Evolutionary conservation across 2,113 vertebrate species (phyloP), one percentile per base, ranked within the genome.

Genomic region (Rallus limicola): DNA sequence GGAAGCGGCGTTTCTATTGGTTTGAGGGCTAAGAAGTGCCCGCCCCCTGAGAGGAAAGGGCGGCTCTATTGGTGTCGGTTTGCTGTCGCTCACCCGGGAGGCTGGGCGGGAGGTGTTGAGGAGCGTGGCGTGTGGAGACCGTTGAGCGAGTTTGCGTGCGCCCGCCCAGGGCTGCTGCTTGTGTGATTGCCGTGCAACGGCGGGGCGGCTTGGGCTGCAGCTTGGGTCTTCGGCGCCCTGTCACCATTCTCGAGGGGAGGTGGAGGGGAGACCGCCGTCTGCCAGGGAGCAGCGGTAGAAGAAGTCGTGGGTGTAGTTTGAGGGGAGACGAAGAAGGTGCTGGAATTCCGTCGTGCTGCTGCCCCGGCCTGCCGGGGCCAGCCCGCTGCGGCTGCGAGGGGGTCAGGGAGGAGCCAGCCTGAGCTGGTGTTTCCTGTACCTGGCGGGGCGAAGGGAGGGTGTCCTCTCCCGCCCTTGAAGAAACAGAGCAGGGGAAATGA

Each of bases 261-360:
- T 34, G 16, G 24, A 9, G 34, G 6, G 28, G 36, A 29, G 29
- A 48, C 24, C 7, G 25, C 25, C 5, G 10, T 4, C 13, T 5
- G 6, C 12, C 8, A 7, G 31, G 36, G 21, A 29, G 59, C 5
- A 9, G 79, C 14, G 38, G 50, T 15, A 46, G 44, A 46, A 11
- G 33, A 6, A 24, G 33, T 34, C 2, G 65, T 13, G n/a, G 69
- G 81, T 91, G 91, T 93, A 93, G 83, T 97, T 78, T 42, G 68
- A 69, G 74, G 55, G 29, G 78, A 82, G 70, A 93, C 65, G 92
- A 62, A 94, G 97, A 97, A 97, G 90, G 92, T 97, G 96, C 97
- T 97, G 97, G 97, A 97, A 92, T 74, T 80, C 59, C 38, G 58
- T 87, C 14, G 68, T 26, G 19, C 20, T 10, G 33, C 19, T 76